Conservation (phyloP, 2,888 invertebrate species). For the Oscheius sp. region DNA sequence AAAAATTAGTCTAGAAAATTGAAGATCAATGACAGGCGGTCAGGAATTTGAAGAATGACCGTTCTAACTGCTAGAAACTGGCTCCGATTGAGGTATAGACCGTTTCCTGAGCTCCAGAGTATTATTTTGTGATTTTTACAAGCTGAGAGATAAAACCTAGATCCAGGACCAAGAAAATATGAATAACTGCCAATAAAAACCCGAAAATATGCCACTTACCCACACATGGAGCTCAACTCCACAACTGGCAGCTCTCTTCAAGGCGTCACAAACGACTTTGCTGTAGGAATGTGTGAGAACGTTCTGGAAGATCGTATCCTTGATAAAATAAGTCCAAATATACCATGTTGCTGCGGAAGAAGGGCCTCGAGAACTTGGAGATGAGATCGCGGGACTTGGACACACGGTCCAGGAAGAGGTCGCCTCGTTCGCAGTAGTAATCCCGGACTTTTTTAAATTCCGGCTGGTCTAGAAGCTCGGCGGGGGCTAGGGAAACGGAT, state of each 20-base stretch:
- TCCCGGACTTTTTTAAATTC: slow-evolving; percentile 52
- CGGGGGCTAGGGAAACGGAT: slow-evolving; percentile 76
- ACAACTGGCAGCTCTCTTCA: slow-evolving; percentile 39
- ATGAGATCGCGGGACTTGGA: slow-evolving; percentile 83
- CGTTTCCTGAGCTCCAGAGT: too few relatives aligned
- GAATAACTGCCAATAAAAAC: background rate
- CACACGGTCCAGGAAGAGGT: slow-evolving; percentile 67
- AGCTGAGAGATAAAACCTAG: too few relatives aligned
- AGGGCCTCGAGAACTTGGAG: slow-evolving; percentile 84
- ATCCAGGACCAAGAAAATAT: too few relatives aligned
- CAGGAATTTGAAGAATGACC: too few relatives aligned
- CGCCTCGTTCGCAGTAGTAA: slow-evolving; percentile 60
- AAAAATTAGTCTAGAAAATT: too few relatives aligned
- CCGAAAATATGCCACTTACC: slow-evolving; percentile 21
- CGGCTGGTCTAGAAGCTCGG: slow-evolving; percentile 71
- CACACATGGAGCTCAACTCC: slow-evolving; percentile 48
- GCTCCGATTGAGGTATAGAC: too few relatives aligned
- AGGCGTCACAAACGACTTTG: slow-evolving; percentile 50
- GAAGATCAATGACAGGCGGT: too few relatives aligned
- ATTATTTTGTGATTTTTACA: too few relatives aligned
- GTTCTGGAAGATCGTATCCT: slow-evolving; percentile 44
- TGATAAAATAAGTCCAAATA: slow-evolving; percentile 73
- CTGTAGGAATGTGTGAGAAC: slow-evolving; percentile 57
- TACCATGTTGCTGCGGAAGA: slow-evolving; percentile 89
- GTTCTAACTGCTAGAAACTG: too few relatives aligned